Base-by-base conservation (phyloP, 2,113 vertebrate species). In the Bubo scandiacus region DNA sequence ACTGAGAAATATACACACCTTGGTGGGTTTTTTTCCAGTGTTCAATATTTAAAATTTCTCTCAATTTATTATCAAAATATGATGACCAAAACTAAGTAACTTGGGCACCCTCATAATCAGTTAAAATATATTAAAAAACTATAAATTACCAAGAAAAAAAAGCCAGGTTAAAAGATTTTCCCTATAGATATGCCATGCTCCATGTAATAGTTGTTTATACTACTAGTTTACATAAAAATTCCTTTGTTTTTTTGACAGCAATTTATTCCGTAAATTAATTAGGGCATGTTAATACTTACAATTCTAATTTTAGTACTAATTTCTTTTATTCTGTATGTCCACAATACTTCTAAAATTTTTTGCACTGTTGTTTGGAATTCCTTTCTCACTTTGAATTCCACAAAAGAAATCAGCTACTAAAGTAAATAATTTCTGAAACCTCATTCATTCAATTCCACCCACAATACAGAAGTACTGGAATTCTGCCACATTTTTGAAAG, bases 151-250 rank as follows among this genome's bases (percentile, higher is more conserved):
- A 8, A 45, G 13, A 7, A 65, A 66, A 45, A 36, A 47, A 27
- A 8, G 10, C 0, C 22, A 90, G 3, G 6, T 38, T 78, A 49
- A 57, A 72, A 72, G 11, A 29, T 19, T 70, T 52, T 45, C 82
- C 38, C 51, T 8, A 38, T 20, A 77, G 3, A 58, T 68, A 65
- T 0, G 0, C 19, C 67, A 57, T 43, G 14, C 1, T 81, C 13
- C 10, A 4, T 5, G 5, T 23, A 74, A 59, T 5, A 55, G 21
- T 4, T 67, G 15, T 40, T 82, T 58, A 30, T 29, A 32, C 2
- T 7, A 29, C 12, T 25, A 65, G 59, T 47, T 57, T 80, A 57
- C 17, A 51, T 11, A 17, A 52, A 49, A 43, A 0, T 47, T 55
- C 16, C 15, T 38, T 22, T 45, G 4, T 8, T 72, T 89, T 93